phyloP scores from a whole-genome alignment of 1,140 invertebrate genomes.

The Heliconius hewitsoni region DNA sequence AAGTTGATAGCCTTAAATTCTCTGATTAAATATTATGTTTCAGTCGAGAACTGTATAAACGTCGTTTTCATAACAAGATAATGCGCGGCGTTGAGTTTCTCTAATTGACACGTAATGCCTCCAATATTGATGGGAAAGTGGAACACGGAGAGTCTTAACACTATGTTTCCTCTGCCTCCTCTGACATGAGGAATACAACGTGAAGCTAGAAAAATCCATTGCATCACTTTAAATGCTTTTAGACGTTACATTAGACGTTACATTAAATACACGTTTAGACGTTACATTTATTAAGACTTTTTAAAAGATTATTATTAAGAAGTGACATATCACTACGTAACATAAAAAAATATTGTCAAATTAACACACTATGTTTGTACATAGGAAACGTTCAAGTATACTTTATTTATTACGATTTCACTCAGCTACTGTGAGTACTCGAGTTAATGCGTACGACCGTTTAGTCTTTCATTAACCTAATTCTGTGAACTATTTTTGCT shows the following conservation, averaged over 20 bases:
- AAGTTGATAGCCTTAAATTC: not conserved
- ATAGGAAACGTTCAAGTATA: not conserved
- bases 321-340: no score
- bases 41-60: not conserved
- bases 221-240: no score
- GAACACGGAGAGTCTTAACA: no score
- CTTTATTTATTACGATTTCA: not conserved
- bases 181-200: no score
- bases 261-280: no score
- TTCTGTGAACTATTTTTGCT: not conserved
- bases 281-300: no score
- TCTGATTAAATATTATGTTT: not conserved
- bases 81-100: not conserved
- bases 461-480: constrained; percentile 10
- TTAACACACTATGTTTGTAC: no score
- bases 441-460: constrained; percentile 3
- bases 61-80: not conserved
- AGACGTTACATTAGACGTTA: no score
- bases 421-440: not conserved
- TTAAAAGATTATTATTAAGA: no score
- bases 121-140: not conserved
- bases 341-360: no score
- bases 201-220: no score
- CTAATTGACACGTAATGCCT: not conserved
- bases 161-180: no score